These are phyloP conservation scores for Atrichornis clamosus DNA, from an alignment of 2,113 vertebrate genomes.

Conservation along the genomic window DNA sequence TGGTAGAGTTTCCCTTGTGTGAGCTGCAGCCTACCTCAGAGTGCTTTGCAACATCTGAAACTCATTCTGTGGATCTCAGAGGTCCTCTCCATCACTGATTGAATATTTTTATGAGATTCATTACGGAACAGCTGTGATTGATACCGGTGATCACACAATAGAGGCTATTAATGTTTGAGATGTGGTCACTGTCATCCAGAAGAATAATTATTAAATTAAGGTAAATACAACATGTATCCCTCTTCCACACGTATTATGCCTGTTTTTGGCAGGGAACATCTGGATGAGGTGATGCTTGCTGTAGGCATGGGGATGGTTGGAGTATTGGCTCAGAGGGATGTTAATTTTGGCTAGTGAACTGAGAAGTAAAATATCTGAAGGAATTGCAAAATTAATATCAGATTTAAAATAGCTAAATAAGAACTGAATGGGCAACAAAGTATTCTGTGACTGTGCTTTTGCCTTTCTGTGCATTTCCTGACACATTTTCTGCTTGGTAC, in stretches of 20 bases:
- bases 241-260: neutral
- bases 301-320: conserved; percentile 2
- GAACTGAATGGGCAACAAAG: neutral
- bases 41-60: conserved; percentile 63
- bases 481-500: neutral
- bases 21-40: conserved; percentile 58
- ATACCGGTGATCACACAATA: conserved; percentile 43
- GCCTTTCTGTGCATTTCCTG: neutral
- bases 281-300: neutral
- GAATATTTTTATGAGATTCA: conserved; percentile 61
- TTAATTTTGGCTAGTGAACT: conserved; percentile 40
- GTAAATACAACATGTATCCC: conserved; percentile 13
- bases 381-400: neutral
- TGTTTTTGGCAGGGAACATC: conserved; percentile 11
- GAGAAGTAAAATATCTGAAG: conserved; percentile 3
- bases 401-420: neutral
- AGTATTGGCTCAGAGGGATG: neutral
- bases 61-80: conserved; percentile 62
- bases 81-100: conserved; percentile 62
- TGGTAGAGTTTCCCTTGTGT: conserved; percentile 60
- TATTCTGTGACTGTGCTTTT: neutral
- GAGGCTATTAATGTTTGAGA: conserved; percentile 52
- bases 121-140: conserved; percentile 61
- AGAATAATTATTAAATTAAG: conserved; percentile 65
- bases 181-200: conserved; percentile 50